Evolutionary conservation across 1,140 invertebrate species (phyloP).

Genomic region (Drosophila bocqueti): DNA sequence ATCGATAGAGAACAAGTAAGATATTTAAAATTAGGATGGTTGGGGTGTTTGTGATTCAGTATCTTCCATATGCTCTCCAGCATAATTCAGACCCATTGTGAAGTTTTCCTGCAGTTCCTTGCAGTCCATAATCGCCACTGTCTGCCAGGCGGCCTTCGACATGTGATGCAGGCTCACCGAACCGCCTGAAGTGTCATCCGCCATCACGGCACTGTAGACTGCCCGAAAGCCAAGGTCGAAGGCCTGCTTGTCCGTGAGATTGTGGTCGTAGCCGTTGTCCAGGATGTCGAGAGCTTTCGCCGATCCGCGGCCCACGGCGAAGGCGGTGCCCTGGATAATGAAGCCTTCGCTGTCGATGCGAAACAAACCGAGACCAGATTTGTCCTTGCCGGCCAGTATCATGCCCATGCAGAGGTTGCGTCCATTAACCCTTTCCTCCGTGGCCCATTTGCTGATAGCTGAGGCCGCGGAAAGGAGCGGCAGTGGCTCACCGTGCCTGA

Average conservation of each 20-base stretch:
- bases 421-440: background rate
- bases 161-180: background rate
- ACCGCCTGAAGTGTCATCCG: too few species aligned
- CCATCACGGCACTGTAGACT: background rate
- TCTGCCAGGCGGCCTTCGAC: background rate
- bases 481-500: background rate
- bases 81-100: background rate
- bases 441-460: background rate
- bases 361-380: background rate
- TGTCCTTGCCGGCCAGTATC: constrained; percentile 1
- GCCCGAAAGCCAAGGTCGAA: background rate
- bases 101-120: background rate
- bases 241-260: constrained; percentile 1
- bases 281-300: background rate
- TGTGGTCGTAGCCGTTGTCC: background rate
- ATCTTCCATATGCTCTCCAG: background rate
- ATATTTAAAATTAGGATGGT: background rate
- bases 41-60: background rate
- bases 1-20: background rate
- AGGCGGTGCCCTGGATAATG: background rate
- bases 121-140: background rate
- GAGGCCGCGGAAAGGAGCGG: background rate
- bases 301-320: constrained; percentile 1
- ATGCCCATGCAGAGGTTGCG: background rate
- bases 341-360: background rate